These are phyloP conservation scores for Gryllus longicercus DNA, from an alignment of 2,888 invertebrate genomes.

Conservation along the genomic window DNA sequence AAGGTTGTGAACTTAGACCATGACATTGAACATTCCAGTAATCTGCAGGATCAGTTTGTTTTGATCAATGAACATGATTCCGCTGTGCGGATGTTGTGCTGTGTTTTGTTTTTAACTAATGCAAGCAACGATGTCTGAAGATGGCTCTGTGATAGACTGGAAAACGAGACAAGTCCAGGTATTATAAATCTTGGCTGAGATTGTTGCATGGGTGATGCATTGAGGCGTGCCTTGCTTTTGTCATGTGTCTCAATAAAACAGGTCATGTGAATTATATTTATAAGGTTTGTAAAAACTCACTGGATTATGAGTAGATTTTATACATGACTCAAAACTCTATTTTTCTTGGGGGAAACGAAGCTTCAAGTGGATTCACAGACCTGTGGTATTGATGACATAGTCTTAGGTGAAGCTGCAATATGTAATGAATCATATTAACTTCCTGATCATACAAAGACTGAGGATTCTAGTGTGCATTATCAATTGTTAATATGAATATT, in stretches of 20 bases:
- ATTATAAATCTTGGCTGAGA: neutral
- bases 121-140: neutral
- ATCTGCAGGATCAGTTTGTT: neutral
- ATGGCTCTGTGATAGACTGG: slow-evolving; percentile 17
- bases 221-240: slow-evolving; percentile 17
- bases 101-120: neutral
- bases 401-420: neutral
- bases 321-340: neutral
- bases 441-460: slow-evolving; percentile 17
- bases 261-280: neutral
- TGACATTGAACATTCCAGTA: slow-evolving; percentile 11
- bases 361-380: neutral
- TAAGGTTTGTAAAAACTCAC: neutral
- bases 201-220: neutral
- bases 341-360: neutral
- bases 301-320: neutral
- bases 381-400: neutral
- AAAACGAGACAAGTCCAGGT: neutral
- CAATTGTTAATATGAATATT: slow-evolving; percentile 2
- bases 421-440: neutral
- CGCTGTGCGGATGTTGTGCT: neutral
- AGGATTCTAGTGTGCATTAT: slow-evolving; percentile 17
- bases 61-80: neutral
- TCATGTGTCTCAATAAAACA: neutral
- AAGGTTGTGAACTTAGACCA: neutral